Evolutionary conservation across 1,140 invertebrate genomes (phyloP).

Genomic region (Drosophila mayri): DNA sequence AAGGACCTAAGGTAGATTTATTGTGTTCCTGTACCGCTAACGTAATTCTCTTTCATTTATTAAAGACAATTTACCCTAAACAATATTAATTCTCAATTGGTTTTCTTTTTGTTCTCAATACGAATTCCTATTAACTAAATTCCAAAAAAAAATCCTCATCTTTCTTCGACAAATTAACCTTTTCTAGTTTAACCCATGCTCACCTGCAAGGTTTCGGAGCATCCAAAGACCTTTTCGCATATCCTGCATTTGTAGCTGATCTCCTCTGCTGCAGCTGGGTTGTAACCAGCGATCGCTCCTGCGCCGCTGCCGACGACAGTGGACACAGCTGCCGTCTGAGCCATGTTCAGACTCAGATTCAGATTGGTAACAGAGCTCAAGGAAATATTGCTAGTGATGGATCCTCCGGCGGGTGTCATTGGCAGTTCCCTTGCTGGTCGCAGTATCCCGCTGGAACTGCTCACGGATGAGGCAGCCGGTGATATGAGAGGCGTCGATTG

Average conservation of each 20-base stretch:
- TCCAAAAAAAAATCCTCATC: background rate
- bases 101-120: background rate
- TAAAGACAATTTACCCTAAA: background rate
- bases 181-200: conserved; percentile 13
- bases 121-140: background rate
- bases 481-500: conserved; percentile 57
- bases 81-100: background rate
- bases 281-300: conserved; percentile 13
- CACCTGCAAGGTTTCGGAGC: conserved; percentile 80
- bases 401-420: conserved; percentile 12
- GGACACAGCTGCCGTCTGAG: conserved; percentile 8
- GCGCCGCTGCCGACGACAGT: conserved; percentile 33
- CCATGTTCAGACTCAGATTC: conserved; percentile 56
- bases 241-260: conserved; percentile 82
- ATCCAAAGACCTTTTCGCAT: conserved; percentile 84
- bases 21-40: background rate
- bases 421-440: conserved; percentile 41
- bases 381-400: conserved; percentile 58
- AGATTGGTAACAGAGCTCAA: conserved; percentile 73
- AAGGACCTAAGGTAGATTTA: background rate
- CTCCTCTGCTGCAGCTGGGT: conserved; percentile 58
- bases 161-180: too few species aligned
- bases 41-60: background rate
- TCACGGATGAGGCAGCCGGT: conserved; percentile 65
- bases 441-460: conserved; percentile 59